A percentile compares a stretch with the other conserved stretches of the same genome.
phyloP scores from a whole-genome alignment of 2,888 invertebrate species.

The Desoria tigrina region DNA sequence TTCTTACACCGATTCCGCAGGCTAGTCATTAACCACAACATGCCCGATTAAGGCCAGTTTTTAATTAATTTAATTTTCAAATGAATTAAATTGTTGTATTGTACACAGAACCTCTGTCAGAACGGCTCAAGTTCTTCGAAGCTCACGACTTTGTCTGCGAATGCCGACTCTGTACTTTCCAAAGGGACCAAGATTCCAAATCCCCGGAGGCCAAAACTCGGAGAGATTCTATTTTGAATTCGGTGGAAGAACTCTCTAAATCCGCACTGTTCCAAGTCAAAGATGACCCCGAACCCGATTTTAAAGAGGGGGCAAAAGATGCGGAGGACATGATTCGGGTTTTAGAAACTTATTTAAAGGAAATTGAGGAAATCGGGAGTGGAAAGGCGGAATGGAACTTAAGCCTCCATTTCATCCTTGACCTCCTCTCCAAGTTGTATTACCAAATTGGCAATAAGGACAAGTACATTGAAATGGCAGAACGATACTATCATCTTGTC shows the following conservation, averaged over 20 bases:
- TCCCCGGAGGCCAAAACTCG: not conserved
- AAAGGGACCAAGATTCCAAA: not conserved
- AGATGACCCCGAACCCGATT: no score
- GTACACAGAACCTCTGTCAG: no score
- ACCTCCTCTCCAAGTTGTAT: slow-evolving; percentile 8
- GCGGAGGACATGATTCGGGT: not conserved
- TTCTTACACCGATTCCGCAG: slow-evolving; percentile 28
- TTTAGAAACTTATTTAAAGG: slow-evolving; percentile 7
- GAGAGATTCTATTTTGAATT: not conserved
- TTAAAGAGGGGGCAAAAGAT: no score
- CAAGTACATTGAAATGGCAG: slow-evolving; percentile 1
- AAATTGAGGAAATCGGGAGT: not conserved
- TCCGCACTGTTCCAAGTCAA: not conserved
- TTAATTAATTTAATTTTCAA: no score
- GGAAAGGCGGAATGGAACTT: slow-evolving; percentile 6
- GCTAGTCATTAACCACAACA: not conserved
- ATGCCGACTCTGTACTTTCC: slow-evolving; percentile 10
- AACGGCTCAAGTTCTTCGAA: slow-evolving; percentile 15
- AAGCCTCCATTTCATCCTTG: slow-evolving; percentile 4
- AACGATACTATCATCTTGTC: slow-evolving; percentile 6
- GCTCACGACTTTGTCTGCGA: slow-evolving; percentile 15
- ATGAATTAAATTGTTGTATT: no score
- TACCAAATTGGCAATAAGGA: not conserved
- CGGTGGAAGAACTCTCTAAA: not conserved
- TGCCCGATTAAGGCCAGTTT: no score